Conservation (phyloP, 2,888 invertebrate species). For the Tenthredo mesomela region DNA sequence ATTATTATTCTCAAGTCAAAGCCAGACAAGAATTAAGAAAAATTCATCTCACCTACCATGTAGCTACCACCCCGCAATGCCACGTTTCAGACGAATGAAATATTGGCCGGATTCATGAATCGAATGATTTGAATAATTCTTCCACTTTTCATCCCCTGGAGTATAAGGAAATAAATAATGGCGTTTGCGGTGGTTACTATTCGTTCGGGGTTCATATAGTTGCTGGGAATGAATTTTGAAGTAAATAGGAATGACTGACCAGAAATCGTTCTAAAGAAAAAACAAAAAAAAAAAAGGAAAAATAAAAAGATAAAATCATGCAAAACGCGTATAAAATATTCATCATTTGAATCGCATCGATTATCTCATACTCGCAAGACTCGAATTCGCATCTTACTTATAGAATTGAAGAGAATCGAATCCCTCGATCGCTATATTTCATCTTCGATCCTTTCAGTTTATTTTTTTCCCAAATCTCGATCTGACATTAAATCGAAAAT, state of each 20-base stretch:
- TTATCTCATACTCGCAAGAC: not conserved
- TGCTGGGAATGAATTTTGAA: not conserved
- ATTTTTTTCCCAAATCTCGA: not conserved
- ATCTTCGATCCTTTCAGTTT: not conserved
- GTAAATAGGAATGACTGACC: not conserved
- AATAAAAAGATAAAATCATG: not conserved
- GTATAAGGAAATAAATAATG: constrained; percentile 18
- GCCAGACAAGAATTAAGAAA: not conserved
- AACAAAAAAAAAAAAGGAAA: not conserved
- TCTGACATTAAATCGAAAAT: not conserved
- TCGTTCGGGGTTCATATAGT: not conserved
- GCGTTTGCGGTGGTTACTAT: not conserved
- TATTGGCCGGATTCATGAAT: constrained; percentile 41
- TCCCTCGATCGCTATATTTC: not conserved
- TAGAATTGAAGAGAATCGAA: not conserved
- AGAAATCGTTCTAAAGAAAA: not conserved
- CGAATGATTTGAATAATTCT: constrained; percentile 47
- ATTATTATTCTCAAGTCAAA: not conserved
- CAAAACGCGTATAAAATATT: not conserved
- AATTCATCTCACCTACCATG: not conserved
- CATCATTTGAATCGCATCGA: not conserved
- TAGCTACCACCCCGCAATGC: not conserved
- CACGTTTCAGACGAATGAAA: constrained; percentile 27
- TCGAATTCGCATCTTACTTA: not conserved
- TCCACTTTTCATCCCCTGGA: constrained; percentile 12